Evolutionary conservation across 35 echinoderm and acorn worm species (phyloP), one percentile per base, ranked within the genome.

Genomic region (Nesometra sesokonis): DNA sequence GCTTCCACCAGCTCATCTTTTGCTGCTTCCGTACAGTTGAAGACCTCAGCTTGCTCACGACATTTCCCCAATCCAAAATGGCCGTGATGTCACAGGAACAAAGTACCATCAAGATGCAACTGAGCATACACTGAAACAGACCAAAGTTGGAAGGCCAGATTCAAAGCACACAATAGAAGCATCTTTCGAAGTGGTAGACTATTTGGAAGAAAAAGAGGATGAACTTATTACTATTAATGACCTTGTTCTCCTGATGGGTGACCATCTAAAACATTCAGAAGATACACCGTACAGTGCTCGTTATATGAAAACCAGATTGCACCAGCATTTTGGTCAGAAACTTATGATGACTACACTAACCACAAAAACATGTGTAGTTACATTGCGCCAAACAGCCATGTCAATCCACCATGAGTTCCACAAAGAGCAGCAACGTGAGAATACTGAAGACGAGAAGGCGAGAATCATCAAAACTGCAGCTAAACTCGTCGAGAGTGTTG

Each of bases 331-430:
- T 67, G 52, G 52, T 67, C 52, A 13, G 13, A 67, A 67, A 13
- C 13, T 67, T 13, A 67, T 67, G n/a, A 67, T 67, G 52, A 67
- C 52, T 13, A n/a, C 13, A n/a, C 13, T 67, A 13, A 67, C 13
- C n/a, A n/a, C 13, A 13, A 67, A 67, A n/a, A 13, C 52, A 67
- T 13, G n/a, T n/a, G 52, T 67, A 13, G 52, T 67, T 13, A 67
- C 52, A 13, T 67, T n/a, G n/a, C n/a, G 35, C 84, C 9, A 29
- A 13, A 85, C 84, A 46, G 84, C 84, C 0, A 1, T 9, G 1
- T 46, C 35, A 85, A 85, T 85, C 29, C 84, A 46, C 36, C 84
- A 47, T 77, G 84, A 85, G 30, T 85, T 85, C 30, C 84, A 85
- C 43, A 39, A 57, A 29, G 1, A 85, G 30, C 29, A 21, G 11